These are phyloP conservation scores for Arenaria interpres DNA, from an alignment of 2,113 vertebrate genomes.

Conservation along the genomic window DNA sequence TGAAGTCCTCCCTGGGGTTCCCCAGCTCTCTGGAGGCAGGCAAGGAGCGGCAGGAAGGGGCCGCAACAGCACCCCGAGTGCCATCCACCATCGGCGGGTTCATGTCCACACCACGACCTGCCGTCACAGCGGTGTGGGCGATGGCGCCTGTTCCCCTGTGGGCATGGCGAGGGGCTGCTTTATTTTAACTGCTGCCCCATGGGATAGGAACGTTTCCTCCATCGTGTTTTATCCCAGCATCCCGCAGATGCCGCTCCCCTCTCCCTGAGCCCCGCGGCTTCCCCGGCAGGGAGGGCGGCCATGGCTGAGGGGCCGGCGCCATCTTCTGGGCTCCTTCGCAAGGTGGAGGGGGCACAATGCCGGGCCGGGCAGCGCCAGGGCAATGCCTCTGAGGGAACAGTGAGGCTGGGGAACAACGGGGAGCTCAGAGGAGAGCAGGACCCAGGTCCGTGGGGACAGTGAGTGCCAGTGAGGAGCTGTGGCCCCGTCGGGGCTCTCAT, in stretches of 20 bases:
- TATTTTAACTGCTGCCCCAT: background rate
- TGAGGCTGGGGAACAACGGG: background rate
- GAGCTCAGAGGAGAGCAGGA: background rate
- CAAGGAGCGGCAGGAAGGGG: too few species aligned
- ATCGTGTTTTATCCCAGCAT: fast-evolving
- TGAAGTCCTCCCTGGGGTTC: background rate
- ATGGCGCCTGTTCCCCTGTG: background rate
- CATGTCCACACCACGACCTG: background rate
- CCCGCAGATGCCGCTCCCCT: background rate
- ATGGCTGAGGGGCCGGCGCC: conserved; percentile 30
- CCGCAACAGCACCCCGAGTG: too few species aligned
- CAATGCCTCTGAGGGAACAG: background rate
- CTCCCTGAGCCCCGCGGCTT: background rate
- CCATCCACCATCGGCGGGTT: background rate
- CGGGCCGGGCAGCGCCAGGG: background rate
- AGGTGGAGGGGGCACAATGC: background rate
- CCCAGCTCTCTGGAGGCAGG: background rate
- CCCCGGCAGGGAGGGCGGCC: fast-evolving
- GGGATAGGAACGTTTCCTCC: background rate
- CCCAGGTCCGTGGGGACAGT: background rate
- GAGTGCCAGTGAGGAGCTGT: background rate
- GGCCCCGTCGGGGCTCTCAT: too few species aligned
- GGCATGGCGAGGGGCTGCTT: background rate
- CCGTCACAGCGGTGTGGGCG: background rate
- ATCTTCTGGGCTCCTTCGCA: conserved; percentile 13